Conservation (phyloP, 1,140 invertebrate genomes). For the Agraylea sexmaculata region DNA sequence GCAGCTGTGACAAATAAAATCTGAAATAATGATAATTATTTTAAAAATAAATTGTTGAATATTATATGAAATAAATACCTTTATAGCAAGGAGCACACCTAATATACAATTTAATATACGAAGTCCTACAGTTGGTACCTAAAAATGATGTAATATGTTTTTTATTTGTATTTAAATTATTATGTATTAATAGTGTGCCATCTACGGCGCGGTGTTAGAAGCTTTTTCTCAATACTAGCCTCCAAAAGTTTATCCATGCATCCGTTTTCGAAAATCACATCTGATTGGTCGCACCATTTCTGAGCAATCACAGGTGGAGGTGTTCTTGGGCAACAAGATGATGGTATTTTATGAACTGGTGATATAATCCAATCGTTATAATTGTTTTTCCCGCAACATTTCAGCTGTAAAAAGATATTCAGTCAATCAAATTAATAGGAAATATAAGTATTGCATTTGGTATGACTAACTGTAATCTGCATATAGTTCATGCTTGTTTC, state of each 20-base stretch:
- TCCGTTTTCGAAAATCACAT: not conserved
- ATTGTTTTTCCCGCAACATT: constrained; percentile 11
- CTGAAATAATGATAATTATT: too few species aligned
- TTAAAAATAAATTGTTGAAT: too few species aligned
- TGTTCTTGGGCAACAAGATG: constrained; percentile 11
- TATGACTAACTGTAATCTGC: constrained; percentile 6
- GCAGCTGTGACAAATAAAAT: too few species aligned
- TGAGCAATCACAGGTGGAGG: not conserved
- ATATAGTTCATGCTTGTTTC: constrained; percentile 1
- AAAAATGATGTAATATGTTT: too few species aligned
- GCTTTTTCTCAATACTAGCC: constrained; percentile 7
- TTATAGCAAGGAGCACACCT: too few species aligned
- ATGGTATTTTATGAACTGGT: constrained; percentile 1
- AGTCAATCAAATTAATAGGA: constrained; percentile 2
- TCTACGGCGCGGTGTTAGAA: not conserved
- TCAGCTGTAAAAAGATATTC: constrained; percentile 12
- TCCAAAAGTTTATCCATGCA: constrained; percentile 7
- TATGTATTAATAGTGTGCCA: not conserved
- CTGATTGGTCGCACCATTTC: not conserved
- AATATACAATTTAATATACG: too few species aligned
- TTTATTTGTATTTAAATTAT: not conserved
- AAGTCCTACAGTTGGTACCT: too few species aligned
- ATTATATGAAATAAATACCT: too few species aligned
- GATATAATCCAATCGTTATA: constrained; percentile 8
- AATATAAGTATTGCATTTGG: constrained; percentile 7